These are phyloP conservation scores for Hololepta plana DNA, from an alignment of 2,888 invertebrate species.

Conservation along the genomic window DNA sequence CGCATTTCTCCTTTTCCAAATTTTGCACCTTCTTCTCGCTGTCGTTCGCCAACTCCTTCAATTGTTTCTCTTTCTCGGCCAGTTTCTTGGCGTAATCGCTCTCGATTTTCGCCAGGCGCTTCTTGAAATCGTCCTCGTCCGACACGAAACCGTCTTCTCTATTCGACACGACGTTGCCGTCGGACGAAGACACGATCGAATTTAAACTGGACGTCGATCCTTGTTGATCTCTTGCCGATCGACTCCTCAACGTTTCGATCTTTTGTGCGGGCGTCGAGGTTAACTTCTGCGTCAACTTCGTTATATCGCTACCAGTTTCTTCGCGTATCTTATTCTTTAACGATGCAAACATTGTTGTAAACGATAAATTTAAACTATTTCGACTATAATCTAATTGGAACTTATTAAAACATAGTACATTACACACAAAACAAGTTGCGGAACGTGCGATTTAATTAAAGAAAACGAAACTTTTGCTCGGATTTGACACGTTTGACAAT, in stretches of 20 bases:
- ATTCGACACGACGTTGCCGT: constrained; percentile 27
- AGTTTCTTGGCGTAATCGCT: constrained; percentile 39
- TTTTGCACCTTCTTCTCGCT: constrained; percentile 34
- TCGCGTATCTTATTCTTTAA: constrained; percentile 79
- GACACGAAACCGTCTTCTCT: constrained; percentile 30
- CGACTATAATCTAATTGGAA: too few relatives aligned
- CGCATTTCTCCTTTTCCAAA: constrained; percentile 36
- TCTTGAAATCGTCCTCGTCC: constrained; percentile 27
- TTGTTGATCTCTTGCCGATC: constrained; percentile 28
- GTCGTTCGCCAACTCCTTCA: constrained; percentile 43
- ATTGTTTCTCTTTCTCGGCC: constrained; percentile 45
- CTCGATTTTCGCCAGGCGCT: constrained; percentile 33
- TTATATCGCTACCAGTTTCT: constrained; percentile 68
- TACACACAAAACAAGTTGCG: too few relatives aligned
- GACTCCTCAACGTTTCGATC: constrained; percentile 27
- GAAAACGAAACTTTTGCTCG: too few relatives aligned
- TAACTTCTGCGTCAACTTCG: constrained; percentile 26
- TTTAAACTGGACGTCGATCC: constrained; percentile 29
- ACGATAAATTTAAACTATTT: too few relatives aligned
- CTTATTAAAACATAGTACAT: too few relatives aligned
- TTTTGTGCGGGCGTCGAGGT: constrained; percentile 32
- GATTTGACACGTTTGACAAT: too few relatives aligned
- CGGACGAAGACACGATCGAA: constrained; percentile 24
- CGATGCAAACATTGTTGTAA: constrained; percentile 84
- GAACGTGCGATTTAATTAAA: too few relatives aligned